phyloP scores from a whole-genome alignment of 2,797 vertebrate species.

The Knipowitschia caucasica region DNA sequence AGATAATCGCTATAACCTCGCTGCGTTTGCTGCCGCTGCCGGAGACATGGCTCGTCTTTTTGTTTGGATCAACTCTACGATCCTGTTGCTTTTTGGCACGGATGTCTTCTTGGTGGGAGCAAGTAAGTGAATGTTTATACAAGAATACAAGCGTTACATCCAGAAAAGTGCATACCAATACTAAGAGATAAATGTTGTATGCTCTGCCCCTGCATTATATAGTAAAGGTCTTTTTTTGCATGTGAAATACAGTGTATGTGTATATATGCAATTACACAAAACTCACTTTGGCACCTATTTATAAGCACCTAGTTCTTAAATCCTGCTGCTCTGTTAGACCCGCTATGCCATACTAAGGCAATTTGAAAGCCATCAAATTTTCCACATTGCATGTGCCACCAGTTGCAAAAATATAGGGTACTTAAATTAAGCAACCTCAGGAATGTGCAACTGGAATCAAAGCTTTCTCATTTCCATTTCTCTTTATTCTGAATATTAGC shows the following conservation, averaged over 20 bases:
- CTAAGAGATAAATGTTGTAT: neutral
- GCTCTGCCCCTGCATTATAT: neutral
- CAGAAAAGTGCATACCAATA: neutral
- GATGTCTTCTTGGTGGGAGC: slow-evolving; percentile 87
- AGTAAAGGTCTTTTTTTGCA: neutral
- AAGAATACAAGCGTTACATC: neutral
- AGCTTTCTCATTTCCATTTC: slow-evolving; percentile 1
- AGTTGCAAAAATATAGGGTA: slow-evolving; percentile 20
- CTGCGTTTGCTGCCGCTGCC: neutral
- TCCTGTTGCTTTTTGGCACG: slow-evolving; percentile 89
- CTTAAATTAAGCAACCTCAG: neutral
- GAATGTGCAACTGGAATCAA: neutral
- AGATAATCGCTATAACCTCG: slow-evolving; percentile 27
- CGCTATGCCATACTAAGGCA: neutral
- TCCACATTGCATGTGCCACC: neutral
- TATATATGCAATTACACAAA: neutral
- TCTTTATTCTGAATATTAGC: slow-evolving; percentile 5
- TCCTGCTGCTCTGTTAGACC: neutral
- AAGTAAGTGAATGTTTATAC: slow-evolving; percentile 78
- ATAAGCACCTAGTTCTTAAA: neutral
- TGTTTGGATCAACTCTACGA: slow-evolving; percentile 79
- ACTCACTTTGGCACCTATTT: neutral
- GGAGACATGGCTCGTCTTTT: slow-evolving; percentile 80
- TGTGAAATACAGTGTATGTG: too few relatives aligned
- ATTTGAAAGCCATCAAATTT: neutral